Base-by-base conservation (phyloP, 2,113 vertebrate genomes). In the Phocoena sinus region DNA sequence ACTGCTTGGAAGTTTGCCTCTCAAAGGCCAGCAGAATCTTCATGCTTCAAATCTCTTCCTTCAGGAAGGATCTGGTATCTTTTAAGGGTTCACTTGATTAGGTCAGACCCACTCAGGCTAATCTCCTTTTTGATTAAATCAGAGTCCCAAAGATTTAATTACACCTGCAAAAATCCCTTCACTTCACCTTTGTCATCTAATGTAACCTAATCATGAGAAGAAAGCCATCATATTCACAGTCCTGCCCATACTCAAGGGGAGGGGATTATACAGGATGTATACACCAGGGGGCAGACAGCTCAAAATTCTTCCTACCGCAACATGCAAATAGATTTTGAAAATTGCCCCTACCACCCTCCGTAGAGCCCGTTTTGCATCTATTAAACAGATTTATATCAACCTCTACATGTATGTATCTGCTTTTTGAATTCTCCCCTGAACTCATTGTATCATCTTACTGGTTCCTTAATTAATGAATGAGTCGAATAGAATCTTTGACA, bases 81-180 rank as follows among this genome's bases (percentile, higher is more conserved):
- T 87, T 92, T 74, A 56, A 60, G 53, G 47, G 25, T 79, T 92
- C 8, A 2, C 56, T 79, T 77, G 85, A 90, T 95, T 70, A 90
- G 74, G 33, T 85, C 41, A 91, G 38, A 33, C 44, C 25, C 56
- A 71, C 83, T 95, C 53, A 17, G 36, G 50, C 83, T 83, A 94
- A 95, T 89, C 76, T 92, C 33, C 28, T 33, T 94, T 96, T 56
- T 89, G 38, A 89, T 95, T 81, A 91, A 90, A 85, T 92, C 77
- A 47, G 14, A 70, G 65, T 73, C 71, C 88, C 82, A 7, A 38
- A 91, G 53, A 89, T 96, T 92, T 94, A 91, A 91, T 97, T 93
- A 88, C 31, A 82, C 10, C 73, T 89, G 67, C 33, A 83, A 92
- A 92, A 86, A 89, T 87, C 56, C 79, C 50, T 84, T 91, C 81